Conservation (phyloP, 2,888 invertebrate genomes). For the Epirrhoe tristata region DNA sequence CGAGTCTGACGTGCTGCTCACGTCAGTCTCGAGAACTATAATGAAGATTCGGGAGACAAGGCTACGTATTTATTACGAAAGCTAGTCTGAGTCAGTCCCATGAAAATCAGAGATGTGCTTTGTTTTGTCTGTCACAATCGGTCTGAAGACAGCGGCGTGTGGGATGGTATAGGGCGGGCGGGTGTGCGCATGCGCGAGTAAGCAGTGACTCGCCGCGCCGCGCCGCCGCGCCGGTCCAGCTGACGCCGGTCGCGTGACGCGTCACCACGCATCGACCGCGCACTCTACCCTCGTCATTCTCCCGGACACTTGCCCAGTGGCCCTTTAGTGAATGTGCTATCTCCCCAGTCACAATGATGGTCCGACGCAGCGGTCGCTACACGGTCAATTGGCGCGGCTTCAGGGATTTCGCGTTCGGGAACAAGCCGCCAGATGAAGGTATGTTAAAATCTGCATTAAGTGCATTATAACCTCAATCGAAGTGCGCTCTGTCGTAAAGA, state of each 20-base stretch:
- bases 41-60: conserved; percentile 39
- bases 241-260: conserved; percentile 75
- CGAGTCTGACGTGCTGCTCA: conserved; percentile 15
- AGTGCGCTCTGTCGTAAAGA: conserved; percentile 16
- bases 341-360: conserved; percentile 71
- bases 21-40: conserved; percentile 44
- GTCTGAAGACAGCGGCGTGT: conserved; percentile 45
- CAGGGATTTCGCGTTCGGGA: conserved; percentile 77
- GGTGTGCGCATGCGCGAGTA: conserved; percentile 72
- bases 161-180: conserved; percentile 53
- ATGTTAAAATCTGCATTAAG: conserved; percentile 48
- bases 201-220: conserved; percentile 60
- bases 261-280: conserved; percentile 66
- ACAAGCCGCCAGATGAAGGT: conserved; percentile 82
- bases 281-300: conserved; percentile 56
- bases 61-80: conserved; percentile 46
- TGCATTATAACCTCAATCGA: conserved; percentile 59
- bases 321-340: conserved; percentile 54
- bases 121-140: conserved; percentile 33
- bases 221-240: conserved; percentile 65
- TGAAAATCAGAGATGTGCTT: conserved; percentile 27
- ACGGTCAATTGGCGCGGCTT: conserved; percentile 83
- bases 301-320: conserved; percentile 53
- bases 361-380: conserved; percentile 81
- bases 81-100: conserved; percentile 33